phyloP scores from a whole-genome alignment of 2,113 vertebrate genomes.

The Andinoacara biseriatus region DNA sequence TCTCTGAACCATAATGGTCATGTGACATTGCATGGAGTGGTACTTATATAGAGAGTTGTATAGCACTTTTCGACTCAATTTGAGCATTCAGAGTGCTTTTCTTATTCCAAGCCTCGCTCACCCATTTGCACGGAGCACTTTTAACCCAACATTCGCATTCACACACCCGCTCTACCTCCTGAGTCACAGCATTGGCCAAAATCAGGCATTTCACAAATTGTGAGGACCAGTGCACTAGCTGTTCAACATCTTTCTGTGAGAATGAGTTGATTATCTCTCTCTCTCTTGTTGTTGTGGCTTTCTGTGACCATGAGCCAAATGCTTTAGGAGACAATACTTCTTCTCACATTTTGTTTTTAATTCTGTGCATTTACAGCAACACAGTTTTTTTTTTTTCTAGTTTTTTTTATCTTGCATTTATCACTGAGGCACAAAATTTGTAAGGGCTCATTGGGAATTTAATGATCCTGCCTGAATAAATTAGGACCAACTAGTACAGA shows the following conservation, averaged over 20 bases:
- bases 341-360: background rate
- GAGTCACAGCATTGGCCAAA: background rate
- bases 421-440: conserved; percentile 19
- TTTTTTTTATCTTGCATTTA: conserved; percentile 4
- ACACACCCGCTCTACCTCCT: background rate
- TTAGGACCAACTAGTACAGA: conserved; percentile 17
- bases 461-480: conserved; percentile 49
- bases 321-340: background rate
- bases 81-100: background rate
- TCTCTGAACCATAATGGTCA: background rate
- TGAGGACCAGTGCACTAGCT: background rate
- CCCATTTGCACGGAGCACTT: background rate
- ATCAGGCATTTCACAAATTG: background rate
- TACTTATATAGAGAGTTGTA: background rate
- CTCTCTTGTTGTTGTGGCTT: background rate
- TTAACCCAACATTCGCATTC: background rate
- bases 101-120: background rate
- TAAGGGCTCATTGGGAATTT: conserved; percentile 38
- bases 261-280: background rate
- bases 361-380: conserved; percentile 22
- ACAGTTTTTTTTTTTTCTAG: background rate
- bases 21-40: background rate
- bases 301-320: background rate
- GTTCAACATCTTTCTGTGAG: background rate
- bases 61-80: background rate